phyloP scores from a whole-genome alignment of 2,888 invertebrate genomes.

The Acanthosoma haemorrhoidale region DNA sequence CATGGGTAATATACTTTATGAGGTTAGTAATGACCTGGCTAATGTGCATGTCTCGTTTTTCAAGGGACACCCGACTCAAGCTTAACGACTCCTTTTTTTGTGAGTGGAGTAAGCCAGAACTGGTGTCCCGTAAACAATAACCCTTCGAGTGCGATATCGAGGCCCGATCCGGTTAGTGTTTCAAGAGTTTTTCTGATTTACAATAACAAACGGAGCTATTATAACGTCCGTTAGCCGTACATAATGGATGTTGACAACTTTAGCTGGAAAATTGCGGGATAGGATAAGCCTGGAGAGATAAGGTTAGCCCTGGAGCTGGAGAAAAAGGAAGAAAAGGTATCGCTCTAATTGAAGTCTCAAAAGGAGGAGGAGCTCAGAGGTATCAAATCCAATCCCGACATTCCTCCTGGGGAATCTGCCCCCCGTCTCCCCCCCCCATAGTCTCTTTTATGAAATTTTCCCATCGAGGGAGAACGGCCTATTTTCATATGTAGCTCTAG shows the following conservation, averaged over 20 bases:
- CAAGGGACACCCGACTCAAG: too few species aligned
- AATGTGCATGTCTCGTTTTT: too few species aligned
- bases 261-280: background rate
- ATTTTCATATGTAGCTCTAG: constrained; percentile 8
- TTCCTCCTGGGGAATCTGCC: constrained; percentile 3
- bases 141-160: too few species aligned
- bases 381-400: background rate
- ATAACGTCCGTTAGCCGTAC: too few species aligned
- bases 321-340: constrained; percentile 5
- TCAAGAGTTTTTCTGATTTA: too few species aligned
- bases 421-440: background rate
- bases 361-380: background rate
- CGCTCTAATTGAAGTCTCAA: background rate
- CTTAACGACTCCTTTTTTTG: too few species aligned
- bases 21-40: too few species aligned
- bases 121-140: too few species aligned
- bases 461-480: background rate
- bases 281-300: background rate
- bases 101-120: too few species aligned
- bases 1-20: too few species aligned
- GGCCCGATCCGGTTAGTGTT: too few species aligned
- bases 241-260: background rate
- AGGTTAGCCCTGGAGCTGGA: background rate
- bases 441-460: constrained; percentile 4
- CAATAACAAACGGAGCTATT: too few species aligned